These are phyloP conservation scores for Heliconius ethilla DNA, from an alignment of 2,888 invertebrate species.

Conservation along the genomic window DNA sequence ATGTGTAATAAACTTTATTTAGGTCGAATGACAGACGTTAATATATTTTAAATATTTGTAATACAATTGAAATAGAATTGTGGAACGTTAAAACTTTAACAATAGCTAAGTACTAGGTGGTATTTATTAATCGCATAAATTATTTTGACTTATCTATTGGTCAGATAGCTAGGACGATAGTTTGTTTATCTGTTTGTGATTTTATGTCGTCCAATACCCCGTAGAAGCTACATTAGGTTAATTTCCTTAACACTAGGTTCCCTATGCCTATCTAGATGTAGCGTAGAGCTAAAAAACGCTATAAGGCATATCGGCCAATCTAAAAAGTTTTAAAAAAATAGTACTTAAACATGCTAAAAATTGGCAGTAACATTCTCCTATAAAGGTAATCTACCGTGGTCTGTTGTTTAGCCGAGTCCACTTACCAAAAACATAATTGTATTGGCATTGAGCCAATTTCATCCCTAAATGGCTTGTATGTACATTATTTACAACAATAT, in stretches of 20 bases:
- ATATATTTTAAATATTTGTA: neutral
- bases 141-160: neutral
- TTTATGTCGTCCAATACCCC: too few species aligned
- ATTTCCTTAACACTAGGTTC: neutral
- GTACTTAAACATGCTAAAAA: slow-evolving; percentile 34
- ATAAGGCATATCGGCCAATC: neutral
- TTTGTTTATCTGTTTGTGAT: neutral
- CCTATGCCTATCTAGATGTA: neutral
- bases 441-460: slow-evolving; percentile 74
- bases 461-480: slow-evolving; percentile 66
- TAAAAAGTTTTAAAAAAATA: neutral
- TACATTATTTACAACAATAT: neutral
- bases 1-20: neutral
- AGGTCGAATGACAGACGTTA: slow-evolving; percentile 5
- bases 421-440: slow-evolving; percentile 68
- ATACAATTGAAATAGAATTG: neutral
- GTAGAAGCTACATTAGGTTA: neutral
- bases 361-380: slow-evolving; percentile 44
- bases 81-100: neutral
- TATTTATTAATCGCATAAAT: neutral
- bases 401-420: slow-evolving; percentile 49
- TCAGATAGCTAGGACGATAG: neutral
- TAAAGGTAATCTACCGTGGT: slow-evolving; percentile 49
- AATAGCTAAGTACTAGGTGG: neutral
- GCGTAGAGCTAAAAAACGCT: neutral